Percentiles rank a stretch among this genome's conserved stretches.
phyloP scores from a whole-genome alignment of 2,888 invertebrate species.

The Vanessa cardui region DNA sequence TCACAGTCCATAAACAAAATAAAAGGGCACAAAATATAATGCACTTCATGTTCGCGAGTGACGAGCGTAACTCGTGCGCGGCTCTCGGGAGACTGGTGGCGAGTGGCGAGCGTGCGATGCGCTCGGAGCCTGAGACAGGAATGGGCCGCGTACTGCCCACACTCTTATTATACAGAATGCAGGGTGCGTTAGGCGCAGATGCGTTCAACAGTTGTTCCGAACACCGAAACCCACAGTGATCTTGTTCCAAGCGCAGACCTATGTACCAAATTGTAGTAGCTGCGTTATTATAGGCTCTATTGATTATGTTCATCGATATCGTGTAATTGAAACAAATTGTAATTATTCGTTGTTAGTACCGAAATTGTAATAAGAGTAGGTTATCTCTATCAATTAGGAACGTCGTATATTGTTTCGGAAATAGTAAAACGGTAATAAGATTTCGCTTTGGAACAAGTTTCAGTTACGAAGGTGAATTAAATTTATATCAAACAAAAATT shows the following conservation, averaged over 20 bases:
- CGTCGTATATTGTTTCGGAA: no score
- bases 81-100: not conserved
- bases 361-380: not conserved
- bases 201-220: slow-evolving; percentile 74
- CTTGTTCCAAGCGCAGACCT: slow-evolving; percentile 22
- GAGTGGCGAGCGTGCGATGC: slow-evolving; percentile 44
- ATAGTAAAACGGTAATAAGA: no score
- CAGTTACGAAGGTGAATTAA: no score
- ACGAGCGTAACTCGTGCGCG: slow-evolving; percentile 23
- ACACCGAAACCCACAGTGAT: slow-evolving; percentile 44
- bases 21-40: slow-evolving; percentile 51
- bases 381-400: no score
- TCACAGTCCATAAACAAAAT: slow-evolving; percentile 49
- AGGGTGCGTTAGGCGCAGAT: slow-evolving; percentile 65
- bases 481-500: no score
- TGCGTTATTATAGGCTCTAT: slow-evolving; percentile 7
- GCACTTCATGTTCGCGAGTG: slow-evolving; percentile 61
- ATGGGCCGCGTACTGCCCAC: slow-evolving; percentile 50
- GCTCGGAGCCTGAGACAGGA: slow-evolving; percentile 50
- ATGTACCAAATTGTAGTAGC: slow-evolving; percentile 13
- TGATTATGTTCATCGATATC: not conserved
- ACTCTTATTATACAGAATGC: slow-evolving; percentile 48
- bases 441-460: no score
- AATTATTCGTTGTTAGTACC: not conserved
- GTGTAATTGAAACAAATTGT: not conserved